Base-by-base conservation (phyloP, 2,113 vertebrate species). In the Nesospiza acunhae region DNA sequence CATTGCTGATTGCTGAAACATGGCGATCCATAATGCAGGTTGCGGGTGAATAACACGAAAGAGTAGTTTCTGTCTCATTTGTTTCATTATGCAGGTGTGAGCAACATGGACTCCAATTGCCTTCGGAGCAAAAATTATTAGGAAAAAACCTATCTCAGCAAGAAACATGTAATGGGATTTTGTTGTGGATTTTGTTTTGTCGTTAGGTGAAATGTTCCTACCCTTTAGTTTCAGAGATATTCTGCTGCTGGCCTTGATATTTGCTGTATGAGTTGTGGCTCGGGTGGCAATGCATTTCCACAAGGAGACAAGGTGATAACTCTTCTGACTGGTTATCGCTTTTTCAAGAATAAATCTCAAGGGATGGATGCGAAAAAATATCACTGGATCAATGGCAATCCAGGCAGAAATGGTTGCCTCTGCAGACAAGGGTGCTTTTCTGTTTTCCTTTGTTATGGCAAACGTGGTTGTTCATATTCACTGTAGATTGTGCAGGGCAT, bases 271-370 rank as follows among this genome's bases (percentile, higher is more conserved):
- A 96, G 47, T 90, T 94, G 93, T 87, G 75, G 67, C 56, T 91
- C 1, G 4, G 23, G 67, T 87, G 88, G 83, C 90, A 95, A 87
- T 80, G 83, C 67, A 80, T 96, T 95, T 96, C 75, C 92, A 77
- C 78, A 53, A 56, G 41, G 88, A 95, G 89, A 94, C 59, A 81
- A 42, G 74, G 77, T 60, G 87, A 92, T 96, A 89, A 92, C 39
- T 96, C 78, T 79, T 84, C 56, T 49, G 72, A 64, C 78, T 93
- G 72, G 74, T 67, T 89, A 80, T 93, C 56, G 28, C 47, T 87
- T 89, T 88, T 67, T 73, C 64, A 52, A n/a, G n/a, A 90, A 92
- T 92, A 94, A 96, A 92, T 91, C 91, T 90, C 53, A 55, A 86
- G 60, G 58, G 58, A 39, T 63, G 70, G 83, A 74, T 62, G 66